phyloP scores from a whole-genome alignment of 2,113 vertebrate genomes.

The Channa argus region DNA sequence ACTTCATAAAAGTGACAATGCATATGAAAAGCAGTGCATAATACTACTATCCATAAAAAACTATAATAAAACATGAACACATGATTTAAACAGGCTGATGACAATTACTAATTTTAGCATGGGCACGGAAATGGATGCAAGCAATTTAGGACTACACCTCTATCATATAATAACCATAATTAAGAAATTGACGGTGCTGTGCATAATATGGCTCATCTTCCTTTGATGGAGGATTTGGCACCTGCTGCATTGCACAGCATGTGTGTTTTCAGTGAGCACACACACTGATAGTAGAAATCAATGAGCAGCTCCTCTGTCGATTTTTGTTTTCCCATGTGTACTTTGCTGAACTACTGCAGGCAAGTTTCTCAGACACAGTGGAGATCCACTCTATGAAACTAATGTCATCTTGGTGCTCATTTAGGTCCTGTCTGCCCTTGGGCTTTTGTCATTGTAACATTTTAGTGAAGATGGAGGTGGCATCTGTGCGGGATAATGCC shows the following conservation, averaged over 20 bases:
- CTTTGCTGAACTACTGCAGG: constrained; percentile 35
- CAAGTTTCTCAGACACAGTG: constrained; percentile 24
- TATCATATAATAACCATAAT: constrained; percentile 59
- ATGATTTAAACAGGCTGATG: constrained; percentile 40
- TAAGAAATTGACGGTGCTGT: constrained; percentile 56
- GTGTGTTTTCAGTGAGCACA: constrained; percentile 20
- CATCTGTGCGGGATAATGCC: constrained; percentile 27
- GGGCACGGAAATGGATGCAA: constrained; percentile 44
- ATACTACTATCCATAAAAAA: background rate
- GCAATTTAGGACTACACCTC: constrained; percentile 36
- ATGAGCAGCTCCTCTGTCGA: constrained; percentile 10
- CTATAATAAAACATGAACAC: constrained; percentile 1
- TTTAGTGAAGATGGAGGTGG: constrained; percentile 32
- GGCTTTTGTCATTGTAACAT: constrained; percentile 39
- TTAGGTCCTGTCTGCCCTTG: constrained; percentile 30
- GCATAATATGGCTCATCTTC: constrained; percentile 38
- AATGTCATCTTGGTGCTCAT: constrained; percentile 23
- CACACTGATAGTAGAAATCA: constrained; percentile 28
- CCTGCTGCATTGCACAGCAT: constrained; percentile 44
- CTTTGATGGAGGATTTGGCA: constrained; percentile 45
- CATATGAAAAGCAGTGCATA: background rate
- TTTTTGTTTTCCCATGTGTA: constrained; percentile 26
- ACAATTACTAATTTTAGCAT: constrained; percentile 27
- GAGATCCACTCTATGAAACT: constrained; percentile 27
- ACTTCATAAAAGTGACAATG: constrained; percentile 3